These are phyloP conservation scores for Zaprionus capensis DNA, from an alignment of 1,140 invertebrate genomes.

Conservation along the genomic window DNA sequence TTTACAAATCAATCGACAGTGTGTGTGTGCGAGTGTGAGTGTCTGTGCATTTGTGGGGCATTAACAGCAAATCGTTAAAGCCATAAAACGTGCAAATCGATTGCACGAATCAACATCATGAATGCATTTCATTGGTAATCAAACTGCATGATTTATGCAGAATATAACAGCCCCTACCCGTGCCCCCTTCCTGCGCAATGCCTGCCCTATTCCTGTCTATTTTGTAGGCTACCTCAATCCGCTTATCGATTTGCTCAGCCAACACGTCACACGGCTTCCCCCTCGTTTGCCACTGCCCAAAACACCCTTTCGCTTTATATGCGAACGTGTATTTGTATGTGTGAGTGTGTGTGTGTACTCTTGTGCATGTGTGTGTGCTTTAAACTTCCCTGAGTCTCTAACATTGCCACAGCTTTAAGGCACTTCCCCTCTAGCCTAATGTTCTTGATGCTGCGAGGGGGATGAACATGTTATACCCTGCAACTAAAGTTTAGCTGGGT, in stretches of 20 bases:
- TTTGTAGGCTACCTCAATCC: conserved; percentile 33
- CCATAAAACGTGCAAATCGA: conserved; percentile 72
- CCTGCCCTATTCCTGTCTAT: not conserved
- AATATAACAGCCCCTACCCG: conserved; percentile 17
- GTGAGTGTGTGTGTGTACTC: not conserved
- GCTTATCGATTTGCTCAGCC: conserved; percentile 62
- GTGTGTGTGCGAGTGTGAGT: not conserved
- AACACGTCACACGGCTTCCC: conserved; percentile 53
- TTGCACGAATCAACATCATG: conserved; percentile 53
- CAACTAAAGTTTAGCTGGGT: not conserved
- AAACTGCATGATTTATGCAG: conserved; percentile 72
- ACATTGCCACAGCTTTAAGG: conserved; percentile 49
- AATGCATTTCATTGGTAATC: conserved; percentile 64
- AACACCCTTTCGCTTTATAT: conserved; percentile 11
- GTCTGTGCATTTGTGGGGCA: not conserved
- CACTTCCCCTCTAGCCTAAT: not conserved
- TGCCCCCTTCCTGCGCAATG: not conserved
- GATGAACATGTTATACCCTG: conserved; percentile 45
- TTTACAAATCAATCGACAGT: conserved; percentile 36
- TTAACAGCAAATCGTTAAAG: conserved; percentile 36
- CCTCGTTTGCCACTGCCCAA: not conserved
- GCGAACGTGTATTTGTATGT: not conserved
- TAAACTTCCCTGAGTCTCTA: conserved; percentile 22
- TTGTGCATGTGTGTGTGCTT: conserved; percentile 9
- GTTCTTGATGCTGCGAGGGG: conserved; percentile 27